Conservation (phyloP, 2,113 vertebrate genomes). For the Haliaeetus leucogaster region DNA sequence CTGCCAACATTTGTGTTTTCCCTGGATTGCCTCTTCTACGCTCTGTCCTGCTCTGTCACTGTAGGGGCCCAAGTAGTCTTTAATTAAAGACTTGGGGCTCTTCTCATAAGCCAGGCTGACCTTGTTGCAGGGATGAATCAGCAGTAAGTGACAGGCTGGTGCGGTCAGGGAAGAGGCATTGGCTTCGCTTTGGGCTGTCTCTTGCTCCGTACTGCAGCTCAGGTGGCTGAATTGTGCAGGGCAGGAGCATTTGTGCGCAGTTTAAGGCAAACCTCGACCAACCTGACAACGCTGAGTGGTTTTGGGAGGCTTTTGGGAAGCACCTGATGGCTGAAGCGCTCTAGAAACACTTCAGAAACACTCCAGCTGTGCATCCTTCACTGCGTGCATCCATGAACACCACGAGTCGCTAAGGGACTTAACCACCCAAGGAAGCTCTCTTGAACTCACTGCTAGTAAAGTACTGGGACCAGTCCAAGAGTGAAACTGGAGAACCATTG, state of each 20-base stretch:
- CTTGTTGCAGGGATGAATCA: slow-evolving; percentile 13
- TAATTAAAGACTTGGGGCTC: neutral
- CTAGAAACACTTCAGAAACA: accelerated
- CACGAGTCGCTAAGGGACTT: accelerated
- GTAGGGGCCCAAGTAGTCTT: neutral
- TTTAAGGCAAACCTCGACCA: accelerated
- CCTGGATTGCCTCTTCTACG: accelerated
- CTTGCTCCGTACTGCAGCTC: neutral
- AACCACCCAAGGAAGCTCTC: neutral
- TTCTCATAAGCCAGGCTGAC: neutral
- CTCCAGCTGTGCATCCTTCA: neutral
- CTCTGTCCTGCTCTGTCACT: neutral
- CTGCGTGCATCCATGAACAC: accelerated
- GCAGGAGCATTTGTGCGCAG: neutral
- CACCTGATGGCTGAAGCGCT: accelerated
- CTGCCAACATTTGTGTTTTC: neutral
- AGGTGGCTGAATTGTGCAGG: accelerated
- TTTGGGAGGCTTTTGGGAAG: neutral
- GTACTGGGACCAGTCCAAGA: neutral
- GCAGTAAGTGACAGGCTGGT: neutral
- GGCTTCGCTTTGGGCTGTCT: neutral
- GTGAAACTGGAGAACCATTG: neutral
- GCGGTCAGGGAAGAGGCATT: neutral
- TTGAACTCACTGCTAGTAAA: neutral
- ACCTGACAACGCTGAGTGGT: accelerated